Evolutionary conservation across 2,888 invertebrate genomes (phyloP).

Genomic region (Formica aserva): DNA sequence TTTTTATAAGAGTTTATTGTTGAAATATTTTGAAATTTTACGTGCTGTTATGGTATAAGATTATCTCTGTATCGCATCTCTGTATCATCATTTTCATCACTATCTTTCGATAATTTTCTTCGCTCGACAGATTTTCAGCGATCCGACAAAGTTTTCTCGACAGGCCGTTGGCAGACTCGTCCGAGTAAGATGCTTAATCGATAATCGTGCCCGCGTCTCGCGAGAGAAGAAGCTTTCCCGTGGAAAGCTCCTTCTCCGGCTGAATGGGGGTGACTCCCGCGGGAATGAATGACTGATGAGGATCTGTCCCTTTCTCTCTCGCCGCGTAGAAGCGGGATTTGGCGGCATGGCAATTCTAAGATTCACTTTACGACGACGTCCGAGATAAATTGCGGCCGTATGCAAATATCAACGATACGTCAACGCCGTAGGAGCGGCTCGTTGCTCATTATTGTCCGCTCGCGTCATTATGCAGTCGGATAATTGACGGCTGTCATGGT

Average conservation of each 20-base stretch:
- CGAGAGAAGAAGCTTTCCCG: conserved; percentile 29
- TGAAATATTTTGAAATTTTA: neutral
- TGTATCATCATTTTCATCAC: neutral
- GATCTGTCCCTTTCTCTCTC: conserved; percentile 24
- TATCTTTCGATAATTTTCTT: conserved; percentile 3
- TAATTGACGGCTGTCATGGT: conserved; percentile 58
- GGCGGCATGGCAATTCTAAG: conserved; percentile 69
- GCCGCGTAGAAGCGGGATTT: conserved; percentile 18
- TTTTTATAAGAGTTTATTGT: neutral
- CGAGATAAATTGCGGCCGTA: conserved; percentile 77
- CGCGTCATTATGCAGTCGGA: conserved; percentile 46
- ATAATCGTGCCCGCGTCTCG: conserved; percentile 64
- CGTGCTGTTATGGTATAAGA: neutral
- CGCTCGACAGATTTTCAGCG: neutral
- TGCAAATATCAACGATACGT: conserved; percentile 77
- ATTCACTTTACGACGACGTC: conserved; percentile 75
- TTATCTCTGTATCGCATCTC: neutral
- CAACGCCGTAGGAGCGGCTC: conserved; percentile 60
- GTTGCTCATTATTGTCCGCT: conserved; percentile 53
- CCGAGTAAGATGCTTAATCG: conserved; percentile 65
- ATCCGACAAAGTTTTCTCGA: conserved; percentile 26
- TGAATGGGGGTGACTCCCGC: conserved; percentile 64
- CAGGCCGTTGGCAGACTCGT: conserved; percentile 21
- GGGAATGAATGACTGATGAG: conserved; percentile 79
- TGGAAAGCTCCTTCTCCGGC: conserved; percentile 49